Evolutionary conservation across 2,113 vertebrate species (phyloP), one percentile per base, ranked within the genome.

Genomic region (Megalops atlanticus): DNA sequence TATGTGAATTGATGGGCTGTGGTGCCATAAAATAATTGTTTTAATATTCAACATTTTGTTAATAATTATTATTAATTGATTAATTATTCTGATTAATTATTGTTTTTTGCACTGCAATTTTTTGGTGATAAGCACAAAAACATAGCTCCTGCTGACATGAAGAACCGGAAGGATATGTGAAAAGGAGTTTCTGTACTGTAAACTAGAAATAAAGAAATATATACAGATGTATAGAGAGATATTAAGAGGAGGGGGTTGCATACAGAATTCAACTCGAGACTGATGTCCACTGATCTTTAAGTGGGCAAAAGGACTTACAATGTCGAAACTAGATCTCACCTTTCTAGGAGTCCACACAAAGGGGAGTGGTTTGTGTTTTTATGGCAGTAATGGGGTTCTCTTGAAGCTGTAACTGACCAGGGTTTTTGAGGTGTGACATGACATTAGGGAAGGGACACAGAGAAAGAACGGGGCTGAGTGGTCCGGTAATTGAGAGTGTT

Each of bases 101-200:
- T 98, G 96, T 98, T 81, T 96, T 95, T 99, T 99, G 98, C 98
- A 99, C 98, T 99, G 97, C 96, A 92, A 97, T 96, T 95, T 98
- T 95, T 98, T 99, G 96, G 96, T 97, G 97, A 99, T 96, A 99
- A 99, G 98, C 97, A 99, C 98, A 99, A 99, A 97, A 96, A 91
- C 95, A 96, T 95, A 95, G 96, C 96, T 98, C 96, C 96, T 97
- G 94, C 92, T 96, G 95, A 98, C 95, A 96, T 97, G 96, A 98
- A 98, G 97, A 94, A 94, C 93, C 93, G 92, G 93, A 94, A 90
- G 95, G 95, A 96, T 89, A 95, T 96, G 96, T 96, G 96, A 96
- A 96, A 93, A 92, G 95, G 96, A 96, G 94, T 96, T 95, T 94
- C 95, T 93, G 91, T 97, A 96, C 96, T 96, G 95, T 97, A 96